phyloP scores from a whole-genome alignment of 2,113 vertebrate species.

The Pachyramphus minor region DNA sequence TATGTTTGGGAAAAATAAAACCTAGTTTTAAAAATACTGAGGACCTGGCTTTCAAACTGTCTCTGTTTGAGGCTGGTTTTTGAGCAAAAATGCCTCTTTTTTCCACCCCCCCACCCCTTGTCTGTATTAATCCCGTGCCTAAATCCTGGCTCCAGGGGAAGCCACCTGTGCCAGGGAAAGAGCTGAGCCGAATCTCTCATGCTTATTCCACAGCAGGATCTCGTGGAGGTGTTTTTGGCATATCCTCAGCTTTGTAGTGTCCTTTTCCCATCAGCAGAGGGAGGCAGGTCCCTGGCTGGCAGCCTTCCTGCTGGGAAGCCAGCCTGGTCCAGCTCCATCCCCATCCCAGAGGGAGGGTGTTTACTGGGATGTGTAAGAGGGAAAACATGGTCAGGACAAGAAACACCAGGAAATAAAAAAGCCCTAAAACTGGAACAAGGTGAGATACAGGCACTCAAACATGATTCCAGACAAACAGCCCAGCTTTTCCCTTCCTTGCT shows the following conservation, averaged over 20 bases:
- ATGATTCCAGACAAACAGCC: neutral
- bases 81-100: neutral
- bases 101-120: neutral
- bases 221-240: fast-evolving
- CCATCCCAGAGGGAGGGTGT: neutral
- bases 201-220: neutral
- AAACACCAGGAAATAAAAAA: neutral
- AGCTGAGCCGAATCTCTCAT: fast-evolving
- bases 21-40: neutral
- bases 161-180: fast-evolving
- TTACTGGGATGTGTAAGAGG: neutral
- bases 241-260: neutral
- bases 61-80: neutral
- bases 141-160: neutral
- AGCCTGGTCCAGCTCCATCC: neutral
- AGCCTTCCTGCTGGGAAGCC: neutral
- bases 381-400: neutral
- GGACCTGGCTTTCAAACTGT: neutral
- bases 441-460: fast-evolving
- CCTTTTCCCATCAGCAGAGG: conserved; percentile 28
- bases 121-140: neutral
- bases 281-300: neutral
- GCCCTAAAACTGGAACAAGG: fast-evolving
- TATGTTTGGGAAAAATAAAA: conserved; percentile 29
- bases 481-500: neutral